Evolutionary conservation across 2,888 invertebrate species (phyloP), one percentile per base, ranked within the genome.

Genomic region (Adela reaumurella): DNA sequence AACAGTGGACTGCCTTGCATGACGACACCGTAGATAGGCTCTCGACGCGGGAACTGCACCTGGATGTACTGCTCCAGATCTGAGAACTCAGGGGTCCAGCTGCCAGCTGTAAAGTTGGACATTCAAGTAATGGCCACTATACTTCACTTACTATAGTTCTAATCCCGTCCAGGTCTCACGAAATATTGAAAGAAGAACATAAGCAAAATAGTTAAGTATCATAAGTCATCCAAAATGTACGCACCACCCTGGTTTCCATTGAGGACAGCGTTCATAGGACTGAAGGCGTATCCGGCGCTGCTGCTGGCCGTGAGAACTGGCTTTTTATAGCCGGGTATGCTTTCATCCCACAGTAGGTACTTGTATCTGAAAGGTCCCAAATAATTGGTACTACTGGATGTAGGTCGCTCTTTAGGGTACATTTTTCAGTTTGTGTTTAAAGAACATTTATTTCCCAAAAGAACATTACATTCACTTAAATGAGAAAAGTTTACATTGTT

Each of bases 11-110:
- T 87, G 17, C 93, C 93, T 59, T 87, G 87, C 54, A 91, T 65
- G 10, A 84, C 68, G 1, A 92, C 76, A 0, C 92, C 94, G 60
- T 90, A 91, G 17, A 94, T 64, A 0, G 89, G 86, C 59, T 86
- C 84, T 2, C 82, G 74, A 8, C 72, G 71, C 0, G 83, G 83
- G 42, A 94, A 73, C 58, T 84, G 81, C 19, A 89, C 73, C 67
- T 90, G 84, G 52, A 92, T 68, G 70, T 85, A 92, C 64, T 90
- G 89, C 58, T 85, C 70, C 54, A 69, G 60, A 60, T 88, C 83
- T 19, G 74, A 68, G 17, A 64, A 61, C 45, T 67, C 68, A 0
- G 93, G 87, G 49, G 82, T 82, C 94, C 94, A 94, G 58, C 85
- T 85, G 44, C 84, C 85, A 43, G 79, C 81, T 76, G 55, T 41